Evolutionary conservation across 2,888 invertebrate genomes (phyloP).

Genomic region (Cylindroiulus punctatus): DNA sequence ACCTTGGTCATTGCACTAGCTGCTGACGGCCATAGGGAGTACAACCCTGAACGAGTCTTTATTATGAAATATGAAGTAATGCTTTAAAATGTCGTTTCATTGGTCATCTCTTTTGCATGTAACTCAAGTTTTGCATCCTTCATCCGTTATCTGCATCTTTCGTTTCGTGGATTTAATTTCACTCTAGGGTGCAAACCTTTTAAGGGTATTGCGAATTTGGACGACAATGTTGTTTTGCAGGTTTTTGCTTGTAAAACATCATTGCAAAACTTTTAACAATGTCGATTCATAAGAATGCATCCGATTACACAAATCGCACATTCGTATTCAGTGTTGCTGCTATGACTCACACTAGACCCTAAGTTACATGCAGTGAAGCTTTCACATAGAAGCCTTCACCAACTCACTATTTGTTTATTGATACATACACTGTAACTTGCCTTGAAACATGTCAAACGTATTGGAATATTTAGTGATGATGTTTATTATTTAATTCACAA

Average conservation of each 20-base stretch:
- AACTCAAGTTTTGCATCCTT: background rate
- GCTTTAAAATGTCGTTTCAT: background rate
- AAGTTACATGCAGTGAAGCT: too few relatives aligned
- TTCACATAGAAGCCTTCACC: too few relatives aligned
- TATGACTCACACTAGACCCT: background rate
- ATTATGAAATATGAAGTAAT: conserved; percentile 23
- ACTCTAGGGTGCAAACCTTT: background rate
- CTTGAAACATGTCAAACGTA: too few relatives aligned
- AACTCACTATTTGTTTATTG: too few relatives aligned
- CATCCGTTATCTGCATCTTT: background rate
- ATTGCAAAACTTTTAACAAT: conserved; percentile 13
- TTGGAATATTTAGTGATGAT: too few relatives aligned
- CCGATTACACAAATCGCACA: background rate
- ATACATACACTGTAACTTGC: too few relatives aligned
- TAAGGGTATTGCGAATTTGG: background rate
- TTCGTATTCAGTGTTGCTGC: background rate
- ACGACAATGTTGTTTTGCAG: background rate
- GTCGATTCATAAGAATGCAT: background rate
- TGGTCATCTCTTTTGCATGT: background rate
- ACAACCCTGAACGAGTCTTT: background rate
- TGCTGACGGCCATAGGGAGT: background rate
- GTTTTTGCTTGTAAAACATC: background rate
- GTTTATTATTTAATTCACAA: too few relatives aligned
- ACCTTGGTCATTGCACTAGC: background rate
- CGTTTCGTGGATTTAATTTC: background rate